Conservation (phyloP, 2,888 invertebrate species). For the Plebejus melissa region DNA sequence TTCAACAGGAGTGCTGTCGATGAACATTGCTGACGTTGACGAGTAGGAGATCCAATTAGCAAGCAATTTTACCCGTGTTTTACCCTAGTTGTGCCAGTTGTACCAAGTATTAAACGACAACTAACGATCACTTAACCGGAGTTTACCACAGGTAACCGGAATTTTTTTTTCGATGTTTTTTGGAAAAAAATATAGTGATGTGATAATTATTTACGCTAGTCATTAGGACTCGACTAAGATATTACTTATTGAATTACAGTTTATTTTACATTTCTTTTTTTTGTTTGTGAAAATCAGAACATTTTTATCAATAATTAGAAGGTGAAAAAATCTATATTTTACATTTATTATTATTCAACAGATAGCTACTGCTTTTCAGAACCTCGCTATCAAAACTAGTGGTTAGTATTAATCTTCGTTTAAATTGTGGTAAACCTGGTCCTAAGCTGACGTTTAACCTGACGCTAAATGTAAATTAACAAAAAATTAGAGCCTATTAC, state of each 20-base stretch:
- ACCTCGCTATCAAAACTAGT: not conserved
- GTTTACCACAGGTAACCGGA: not conserved
- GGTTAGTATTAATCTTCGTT: not conserved
- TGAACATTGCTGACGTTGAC: not conserved
- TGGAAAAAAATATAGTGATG: not conserved
- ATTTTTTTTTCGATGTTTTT: not conserved
- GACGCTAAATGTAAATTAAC: slow-evolving; percentile 7
- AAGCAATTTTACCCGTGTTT: not conserved
- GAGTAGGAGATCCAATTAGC: not conserved
- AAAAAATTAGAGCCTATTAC: slow-evolving; percentile 1
- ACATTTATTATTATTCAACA: too few relatives aligned
- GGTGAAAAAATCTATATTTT: too few relatives aligned
- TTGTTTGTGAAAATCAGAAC: too few relatives aligned
- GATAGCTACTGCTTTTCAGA: too few relatives aligned
- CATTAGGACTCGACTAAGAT: too few relatives aligned
- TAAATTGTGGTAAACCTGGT: not conserved
- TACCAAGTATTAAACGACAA: not conserved
- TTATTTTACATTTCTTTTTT: too few relatives aligned
- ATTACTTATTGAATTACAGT: too few relatives aligned
- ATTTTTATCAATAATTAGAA: too few relatives aligned
- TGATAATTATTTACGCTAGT: not conserved
- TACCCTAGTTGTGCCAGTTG: not conserved
- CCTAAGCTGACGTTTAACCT: not conserved
- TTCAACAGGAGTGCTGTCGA: not conserved
- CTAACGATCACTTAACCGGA: not conserved